phyloP scores from a whole-genome alignment of 2,113 vertebrate genomes.

The Phoxinus phoxinus region DNA sequence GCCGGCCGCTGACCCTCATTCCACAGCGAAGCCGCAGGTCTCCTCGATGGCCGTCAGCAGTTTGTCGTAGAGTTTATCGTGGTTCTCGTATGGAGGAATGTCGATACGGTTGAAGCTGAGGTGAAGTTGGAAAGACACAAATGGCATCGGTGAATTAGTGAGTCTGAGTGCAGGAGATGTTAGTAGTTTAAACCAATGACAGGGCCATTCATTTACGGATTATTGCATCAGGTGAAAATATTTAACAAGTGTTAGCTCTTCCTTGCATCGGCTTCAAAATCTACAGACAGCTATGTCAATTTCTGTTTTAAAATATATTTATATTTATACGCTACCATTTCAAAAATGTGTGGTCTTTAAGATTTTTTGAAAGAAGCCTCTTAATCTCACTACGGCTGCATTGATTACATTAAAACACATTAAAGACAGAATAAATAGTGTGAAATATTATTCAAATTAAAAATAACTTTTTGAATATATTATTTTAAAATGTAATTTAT shows the following conservation, averaged over 20 bases:
- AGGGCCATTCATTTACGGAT: neutral
- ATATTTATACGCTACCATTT: neutral
- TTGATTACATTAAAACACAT: neutral
- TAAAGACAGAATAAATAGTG: neutral
- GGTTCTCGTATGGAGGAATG: constrained; percentile 97
- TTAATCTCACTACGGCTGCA: neutral
- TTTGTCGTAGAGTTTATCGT: constrained; percentile 98
- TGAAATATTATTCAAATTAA: neutral
- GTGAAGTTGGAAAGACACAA: neutral
- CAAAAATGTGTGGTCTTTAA: no score
- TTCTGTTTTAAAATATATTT: neutral
- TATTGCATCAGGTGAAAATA: neutral
- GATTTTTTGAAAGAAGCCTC: no score
- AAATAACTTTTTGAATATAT: neutral
- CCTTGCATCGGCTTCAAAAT: no score
- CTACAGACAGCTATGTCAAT: no score
- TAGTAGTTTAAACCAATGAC: neutral
- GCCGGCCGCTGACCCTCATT: constrained; percentile 72
- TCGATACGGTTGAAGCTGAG: constrained; percentile 98
- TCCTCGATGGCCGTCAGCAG: constrained; percentile 99
- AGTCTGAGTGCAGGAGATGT: neutral
- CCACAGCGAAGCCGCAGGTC: constrained; percentile 97
- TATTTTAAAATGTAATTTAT: neutral
- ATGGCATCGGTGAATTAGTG: neutral
- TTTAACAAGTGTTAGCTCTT: neutral